Base-by-base conservation (phyloP, 1,140 invertebrate species). In the Psix sp. region DNA sequence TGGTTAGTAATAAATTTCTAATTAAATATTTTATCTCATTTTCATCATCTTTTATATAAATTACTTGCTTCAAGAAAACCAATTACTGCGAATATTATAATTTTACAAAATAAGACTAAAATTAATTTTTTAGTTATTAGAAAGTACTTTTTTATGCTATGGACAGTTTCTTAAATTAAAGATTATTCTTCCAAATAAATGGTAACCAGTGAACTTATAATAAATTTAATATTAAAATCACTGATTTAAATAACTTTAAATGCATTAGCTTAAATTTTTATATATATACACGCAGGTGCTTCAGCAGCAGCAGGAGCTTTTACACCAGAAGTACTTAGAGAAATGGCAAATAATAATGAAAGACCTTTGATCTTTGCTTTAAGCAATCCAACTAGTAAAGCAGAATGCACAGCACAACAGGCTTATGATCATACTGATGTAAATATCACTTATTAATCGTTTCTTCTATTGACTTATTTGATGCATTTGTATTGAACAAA, bases 301-400 rank as follows among this genome's bases (percentile, higher is more conserved):
- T 95, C 95, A n/a, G 95, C 95, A 0, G 92, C 93, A 35, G 90
- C 91, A 6, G 94, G 95, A 16, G 93, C 95, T 1, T 99, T 99
- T 80, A 98, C 94, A 0, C 89, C 93, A 9, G 92, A 94, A 76
- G 91, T 99, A 29, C 86, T 99, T 31, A 87, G 91, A 80, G 91
- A 92, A 68, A 98, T 99, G 96, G 94, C 92, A 0, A 88, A 90
- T 51, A 93, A 94, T 82, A 96, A 95, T 73, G 91, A 97, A 20
- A 89, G 92, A 46, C 97, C 97, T 0, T 91, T 99, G 51, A 94
- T 99, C 45, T 99, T 99, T 85, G 96, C 97, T 11, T 88, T 99
- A 3, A 98, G 96, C 74, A 99, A 99, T 90, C 97, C 97, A 13
- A 99, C 97, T 0, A 93, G 91, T 80, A 96, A 97, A 89, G 96